Evolutionary conservation across 2,888 invertebrate genomes (phyloP).

Genomic region (Eilema depressum): DNA sequence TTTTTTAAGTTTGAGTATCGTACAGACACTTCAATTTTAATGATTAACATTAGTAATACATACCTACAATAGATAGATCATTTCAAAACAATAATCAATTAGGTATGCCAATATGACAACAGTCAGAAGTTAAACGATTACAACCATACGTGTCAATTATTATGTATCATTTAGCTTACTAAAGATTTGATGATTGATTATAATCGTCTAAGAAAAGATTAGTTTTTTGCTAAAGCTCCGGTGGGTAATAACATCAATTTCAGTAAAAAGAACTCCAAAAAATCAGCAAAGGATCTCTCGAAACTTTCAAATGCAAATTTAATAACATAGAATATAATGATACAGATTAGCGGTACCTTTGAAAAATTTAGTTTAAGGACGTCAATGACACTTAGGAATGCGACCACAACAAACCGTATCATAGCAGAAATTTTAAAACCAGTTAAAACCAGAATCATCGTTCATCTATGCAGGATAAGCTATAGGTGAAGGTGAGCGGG

Average conservation of each 20-base stretch:
- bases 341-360: not conserved
- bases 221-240: not conserved
- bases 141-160: no score
- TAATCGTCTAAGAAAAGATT: not conserved
- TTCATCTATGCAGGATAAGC: not conserved
- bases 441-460: not conserved
- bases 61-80: no score
- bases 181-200: not conserved
- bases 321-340: not conserved
- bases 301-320: not conserved
- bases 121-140: no score
- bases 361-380: not conserved
- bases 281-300: no score
- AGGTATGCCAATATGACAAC: no score
- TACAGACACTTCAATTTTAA: no score
- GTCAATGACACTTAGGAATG: constrained; percentile 5
- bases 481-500: constrained; percentile 39
- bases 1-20: no score
- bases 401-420: not conserved
- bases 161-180: no score
- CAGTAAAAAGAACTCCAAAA: no score
- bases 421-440: not conserved
- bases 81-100: no score
- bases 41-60: no score
- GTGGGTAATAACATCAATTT: no score